Conservation (phyloP, 30 jellyfish, hydroid and myxozoan species). For the Cassiopea xamachana region DNA sequence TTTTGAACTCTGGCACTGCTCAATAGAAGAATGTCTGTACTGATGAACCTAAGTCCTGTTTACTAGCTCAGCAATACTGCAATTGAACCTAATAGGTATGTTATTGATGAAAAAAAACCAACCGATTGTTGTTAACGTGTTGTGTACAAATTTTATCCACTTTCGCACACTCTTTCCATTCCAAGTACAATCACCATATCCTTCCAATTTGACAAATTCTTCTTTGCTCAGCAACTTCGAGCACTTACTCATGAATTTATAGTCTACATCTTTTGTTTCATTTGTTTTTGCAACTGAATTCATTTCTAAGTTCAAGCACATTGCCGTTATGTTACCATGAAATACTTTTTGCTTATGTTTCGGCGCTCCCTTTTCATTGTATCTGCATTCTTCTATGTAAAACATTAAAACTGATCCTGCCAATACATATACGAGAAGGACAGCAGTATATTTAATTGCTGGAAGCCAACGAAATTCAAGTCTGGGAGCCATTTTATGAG, state of each 20-base stretch:
- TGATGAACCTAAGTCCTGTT: too few species aligned
- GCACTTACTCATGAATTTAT: conserved; percentile 14
- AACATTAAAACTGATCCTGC: conserved; percentile 63
- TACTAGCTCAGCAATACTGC: too few species aligned
- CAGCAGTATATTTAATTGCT: conserved; percentile 55
- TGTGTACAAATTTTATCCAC: conserved; percentile 65
- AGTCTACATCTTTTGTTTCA: not conserved
- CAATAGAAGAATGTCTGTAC: too few species aligned
- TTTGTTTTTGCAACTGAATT: not conserved
- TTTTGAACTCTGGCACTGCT: too few species aligned
- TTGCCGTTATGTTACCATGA: conserved; percentile 34
- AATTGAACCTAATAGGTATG: too few species aligned
- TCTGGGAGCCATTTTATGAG: conserved; percentile 30
- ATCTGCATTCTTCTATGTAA: conserved; percentile 57
- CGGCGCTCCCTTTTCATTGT: not conserved
- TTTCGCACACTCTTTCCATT: conserved; percentile 44
- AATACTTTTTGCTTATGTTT: not conserved
- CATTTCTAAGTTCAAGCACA: conserved; percentile 27
- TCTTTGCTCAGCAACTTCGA: conserved; percentile 2
- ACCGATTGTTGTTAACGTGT: conserved; percentile 63
- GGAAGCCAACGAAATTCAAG: conserved; percentile 63
- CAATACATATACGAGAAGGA: conserved; percentile 44
- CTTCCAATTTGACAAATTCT: not conserved
- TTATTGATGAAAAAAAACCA: not conserved
- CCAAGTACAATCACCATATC: conserved; percentile 38